Evolutionary conservation across 2,113 vertebrate species (phyloP).

Genomic region (Neodontobutis hainanensis): DNA sequence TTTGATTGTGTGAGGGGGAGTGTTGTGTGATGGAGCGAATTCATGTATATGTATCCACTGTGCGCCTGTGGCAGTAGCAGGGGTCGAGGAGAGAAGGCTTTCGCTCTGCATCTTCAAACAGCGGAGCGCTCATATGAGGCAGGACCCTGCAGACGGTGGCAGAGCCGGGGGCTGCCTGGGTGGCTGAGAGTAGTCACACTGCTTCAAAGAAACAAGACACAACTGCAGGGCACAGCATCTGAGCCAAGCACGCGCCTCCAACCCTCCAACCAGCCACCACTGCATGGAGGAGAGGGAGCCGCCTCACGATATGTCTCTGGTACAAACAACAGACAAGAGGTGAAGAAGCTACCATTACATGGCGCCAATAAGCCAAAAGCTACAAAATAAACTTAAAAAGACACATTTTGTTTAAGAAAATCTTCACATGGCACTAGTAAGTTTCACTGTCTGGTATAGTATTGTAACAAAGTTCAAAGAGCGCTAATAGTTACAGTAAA

Average conservation of each 20-base stretch:
- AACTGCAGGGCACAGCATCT: conserved; percentile 90
- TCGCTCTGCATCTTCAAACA: conserved; percentile 88
- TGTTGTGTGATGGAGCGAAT: conserved; percentile 22
- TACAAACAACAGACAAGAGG: conserved; percentile 74
- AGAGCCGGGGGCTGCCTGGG: conserved; percentile 80
- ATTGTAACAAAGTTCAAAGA: neutral
- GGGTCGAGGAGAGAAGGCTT: conserved; percentile 67
- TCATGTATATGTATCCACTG: conserved; percentile 12
- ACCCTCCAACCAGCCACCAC: conserved; percentile 46
- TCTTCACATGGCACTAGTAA: conserved; percentile 21
- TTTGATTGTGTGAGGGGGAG: conserved; percentile 34
- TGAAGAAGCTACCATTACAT: conserved; percentile 89
- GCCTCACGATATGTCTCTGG: conserved; percentile 30
- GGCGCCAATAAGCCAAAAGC: conserved; percentile 87
- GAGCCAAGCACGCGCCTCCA: conserved; percentile 79
- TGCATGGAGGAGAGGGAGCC: conserved; percentile 23
- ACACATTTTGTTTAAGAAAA: conserved; percentile 26
- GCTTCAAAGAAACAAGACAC: conserved; percentile 86
- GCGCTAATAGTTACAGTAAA: too few species aligned
- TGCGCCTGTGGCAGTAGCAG: conserved; percentile 21
- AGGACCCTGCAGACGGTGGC: conserved; percentile 88
- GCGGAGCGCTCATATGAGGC: conserved; percentile 80
- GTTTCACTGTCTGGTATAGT: conserved; percentile 10
- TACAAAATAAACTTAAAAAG: conserved; percentile 78
- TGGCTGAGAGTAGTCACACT: conserved; percentile 79